phyloP scores from a whole-genome alignment of 2,113 vertebrate species.

The Heterochromis multidens region DNA sequence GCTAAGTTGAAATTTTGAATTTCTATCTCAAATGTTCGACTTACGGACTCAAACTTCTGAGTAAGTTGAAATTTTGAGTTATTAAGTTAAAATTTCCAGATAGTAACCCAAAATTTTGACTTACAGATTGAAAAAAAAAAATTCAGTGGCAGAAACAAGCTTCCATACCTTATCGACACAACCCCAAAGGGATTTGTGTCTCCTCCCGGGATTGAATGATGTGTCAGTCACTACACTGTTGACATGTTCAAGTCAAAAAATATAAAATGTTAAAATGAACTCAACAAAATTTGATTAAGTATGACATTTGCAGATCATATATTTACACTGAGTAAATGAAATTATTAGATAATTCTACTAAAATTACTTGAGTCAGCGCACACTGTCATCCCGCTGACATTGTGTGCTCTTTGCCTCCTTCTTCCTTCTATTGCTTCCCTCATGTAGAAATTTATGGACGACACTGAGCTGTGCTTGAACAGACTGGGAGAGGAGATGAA shows the following conservation, averaged over 20 bases:
- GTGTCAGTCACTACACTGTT: background rate
- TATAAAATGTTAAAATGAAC: too few relatives aligned
- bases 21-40: too few relatives aligned
- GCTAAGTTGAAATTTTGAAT: background rate
- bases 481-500: conserved; percentile 46
- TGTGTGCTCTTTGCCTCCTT: background rate
- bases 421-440: background rate
- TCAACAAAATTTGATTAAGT: background rate
- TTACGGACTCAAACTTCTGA: background rate
- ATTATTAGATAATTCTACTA: background rate
- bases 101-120: background rate
- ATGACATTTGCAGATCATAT: background rate
- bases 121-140: background rate
- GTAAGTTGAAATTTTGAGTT: background rate
- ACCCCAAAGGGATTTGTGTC: background rate
- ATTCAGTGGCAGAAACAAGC: background rate
- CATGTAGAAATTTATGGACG: conserved; percentile 60
- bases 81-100: background rate
- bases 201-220: background rate
- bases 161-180: background rate
- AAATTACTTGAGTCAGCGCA: too few relatives aligned
- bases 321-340: background rate
- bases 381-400: background rate
- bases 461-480: conserved; percentile 47
- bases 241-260: background rate